phyloP scores from a whole-genome alignment of 2,113 vertebrate species.

The Sporophila hypoxantha region DNA sequence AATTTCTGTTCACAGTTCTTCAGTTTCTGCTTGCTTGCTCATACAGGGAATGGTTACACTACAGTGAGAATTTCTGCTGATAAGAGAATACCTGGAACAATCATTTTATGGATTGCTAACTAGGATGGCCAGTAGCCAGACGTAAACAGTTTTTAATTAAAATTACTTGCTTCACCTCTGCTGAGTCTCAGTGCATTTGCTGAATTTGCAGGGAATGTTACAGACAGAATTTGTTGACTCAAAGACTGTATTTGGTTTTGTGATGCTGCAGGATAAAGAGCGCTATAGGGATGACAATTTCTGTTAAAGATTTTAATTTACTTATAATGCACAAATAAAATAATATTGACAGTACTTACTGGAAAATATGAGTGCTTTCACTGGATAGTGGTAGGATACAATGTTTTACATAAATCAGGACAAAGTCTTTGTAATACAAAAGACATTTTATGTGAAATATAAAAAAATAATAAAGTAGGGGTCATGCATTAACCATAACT shows the following conservation, averaged over 20 bases:
- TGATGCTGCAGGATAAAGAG: background rate
- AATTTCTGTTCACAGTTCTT: slow-evolving; percentile 34
- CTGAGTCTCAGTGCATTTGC: background rate
- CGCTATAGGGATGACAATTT: background rate
- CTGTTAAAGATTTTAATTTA: background rate
- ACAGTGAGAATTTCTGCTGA: slow-evolving; percentile 37
- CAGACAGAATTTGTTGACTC: background rate
- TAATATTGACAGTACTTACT: background rate
- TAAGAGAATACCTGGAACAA: background rate
- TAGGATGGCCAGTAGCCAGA: background rate
- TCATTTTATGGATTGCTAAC: slow-evolving; percentile 9
- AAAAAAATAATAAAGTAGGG: background rate
- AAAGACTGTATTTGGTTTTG: background rate
- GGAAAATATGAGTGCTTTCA: background rate
- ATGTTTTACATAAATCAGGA: background rate
- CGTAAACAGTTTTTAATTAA: slow-evolving; percentile 2
- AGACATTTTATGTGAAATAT: background rate
- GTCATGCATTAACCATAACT: background rate
- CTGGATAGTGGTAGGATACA: background rate
- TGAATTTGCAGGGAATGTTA: background rate
- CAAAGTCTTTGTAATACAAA: background rate
- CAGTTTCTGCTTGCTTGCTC: slow-evolving; percentile 24
- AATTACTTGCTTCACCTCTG: background rate
- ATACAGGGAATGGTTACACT: background rate
- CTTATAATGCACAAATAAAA: background rate